Base-by-base conservation (phyloP, 1,140 invertebrate genomes). In the Platyscapa corneri region DNA sequence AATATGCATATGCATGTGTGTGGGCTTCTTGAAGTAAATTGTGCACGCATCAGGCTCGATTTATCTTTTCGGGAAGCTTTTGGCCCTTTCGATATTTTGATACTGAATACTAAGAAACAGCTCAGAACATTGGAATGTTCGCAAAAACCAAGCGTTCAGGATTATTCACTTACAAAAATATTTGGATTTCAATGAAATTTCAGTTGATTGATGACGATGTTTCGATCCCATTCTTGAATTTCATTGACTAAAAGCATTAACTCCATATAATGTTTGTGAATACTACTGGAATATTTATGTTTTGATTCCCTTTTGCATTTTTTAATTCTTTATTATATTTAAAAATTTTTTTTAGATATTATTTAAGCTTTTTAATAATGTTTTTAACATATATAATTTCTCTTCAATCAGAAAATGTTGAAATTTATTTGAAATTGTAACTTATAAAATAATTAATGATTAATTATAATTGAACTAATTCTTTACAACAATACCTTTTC, bases 61-160 rank as follows among this genome's bases (percentile, higher is more conserved):
- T 79, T 60, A 64, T 84, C 76, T 27, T 70, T 72, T 81, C 20
- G 79, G 8, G 12, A 64, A 32, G 6, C 20, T 39, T 1, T 6
- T 34, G 20, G 77, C 34, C 53, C 70, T 42, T 53, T 49, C 32
- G 14, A 53, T 39, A 5, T 46, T 34, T 37, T 34, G 53, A 37
- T 20, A 30, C 65, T 34, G 56, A 72, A 49, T 83, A 70, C 34
- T 39, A 12, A 14, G 5, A 20, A 6, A 37, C 23, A 39, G 46
- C 34, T 27, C 82, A 34, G 72, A 83, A 76, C 76, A 76, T 83
- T 27, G 70, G 80, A 81, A 46, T 42, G 27, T 65, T 6, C 37
- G n/a, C 46, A 27, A 49, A 75, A 75, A 75, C 1, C 74, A n/a
- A 49, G 10, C 30, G 30, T 34, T 72, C 67, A 6, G 20, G 14